These are phyloP conservation scores for Operophtera brumata DNA, from an alignment of 2,888 invertebrate species.

Conservation along the genomic window DNA sequence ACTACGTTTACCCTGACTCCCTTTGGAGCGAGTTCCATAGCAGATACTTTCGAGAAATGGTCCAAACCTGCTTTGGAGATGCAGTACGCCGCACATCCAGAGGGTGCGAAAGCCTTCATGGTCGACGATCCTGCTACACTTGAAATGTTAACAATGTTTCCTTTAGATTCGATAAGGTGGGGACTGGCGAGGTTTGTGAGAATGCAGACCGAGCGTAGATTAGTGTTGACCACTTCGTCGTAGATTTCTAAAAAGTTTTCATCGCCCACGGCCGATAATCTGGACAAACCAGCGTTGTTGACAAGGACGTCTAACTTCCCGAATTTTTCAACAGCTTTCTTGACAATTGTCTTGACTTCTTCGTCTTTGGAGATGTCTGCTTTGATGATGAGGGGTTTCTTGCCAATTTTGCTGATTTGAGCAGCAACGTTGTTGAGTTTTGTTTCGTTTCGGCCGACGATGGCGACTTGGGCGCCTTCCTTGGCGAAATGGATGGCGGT, in stretches of 20 bases:
- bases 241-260: constrained; percentile 27
- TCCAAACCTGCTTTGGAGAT: constrained; percentile 88
- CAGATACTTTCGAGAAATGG: constrained; percentile 85
- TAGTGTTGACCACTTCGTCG: constrained; percentile 34
- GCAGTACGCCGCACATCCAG: constrained; percentile 64
- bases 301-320: constrained; percentile 40
- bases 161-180: constrained; percentile 33
- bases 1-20: constrained; percentile 85
- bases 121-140: constrained; percentile 16
- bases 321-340: constrained; percentile 35
- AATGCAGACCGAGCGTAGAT: constrained; percentile 28
- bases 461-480: constrained; percentile 46
- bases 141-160: constrained; percentile 40
- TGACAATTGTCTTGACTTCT: constrained; percentile 30
- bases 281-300: constrained; percentile 36
- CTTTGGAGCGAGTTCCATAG: constrained; percentile 81
- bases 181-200: constrained; percentile 31
- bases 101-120: neutral
- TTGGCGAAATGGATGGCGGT: constrained; percentile 46
- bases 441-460: constrained; percentile 45
- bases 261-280: constrained; percentile 10
- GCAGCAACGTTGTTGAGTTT: constrained; percentile 38
- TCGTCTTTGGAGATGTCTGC: constrained; percentile 33
- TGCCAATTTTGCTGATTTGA: constrained; percentile 13
- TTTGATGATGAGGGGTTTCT: constrained; percentile 27